Conservation (phyloP, 2,888 invertebrate species). For the Agrotis segetum region DNA sequence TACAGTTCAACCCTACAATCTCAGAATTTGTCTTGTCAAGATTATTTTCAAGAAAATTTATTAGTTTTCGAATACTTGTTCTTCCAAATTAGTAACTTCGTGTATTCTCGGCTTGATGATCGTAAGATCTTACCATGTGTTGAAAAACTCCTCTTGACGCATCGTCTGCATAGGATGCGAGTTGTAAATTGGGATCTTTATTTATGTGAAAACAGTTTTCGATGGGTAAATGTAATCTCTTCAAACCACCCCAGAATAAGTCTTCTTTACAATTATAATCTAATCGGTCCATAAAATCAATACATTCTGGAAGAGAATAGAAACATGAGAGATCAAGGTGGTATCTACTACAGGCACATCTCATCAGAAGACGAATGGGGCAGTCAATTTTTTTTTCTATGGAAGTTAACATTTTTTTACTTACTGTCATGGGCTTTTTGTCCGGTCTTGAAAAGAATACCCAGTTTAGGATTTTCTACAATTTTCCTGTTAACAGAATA, state of each 20-base stretch:
- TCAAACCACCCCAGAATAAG: no score
- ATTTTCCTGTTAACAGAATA: conserved; percentile 8
- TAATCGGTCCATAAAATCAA: conserved; percentile 23
- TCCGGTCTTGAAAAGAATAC: conserved; percentile 15
- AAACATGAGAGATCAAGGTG: no score
- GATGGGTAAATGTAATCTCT: not conserved
- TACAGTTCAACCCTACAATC: no score
- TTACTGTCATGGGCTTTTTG: conserved; percentile 26
- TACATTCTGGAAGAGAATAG: conserved; percentile 25
- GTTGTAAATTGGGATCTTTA: no score
- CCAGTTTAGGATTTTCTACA: conserved; percentile 5
- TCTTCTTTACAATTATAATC: not conserved
- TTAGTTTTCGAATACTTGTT: no score
- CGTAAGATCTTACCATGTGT: conserved; percentile 9
- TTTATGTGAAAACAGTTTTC: not conserved
- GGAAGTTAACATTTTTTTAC: not conserved
- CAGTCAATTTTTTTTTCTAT: no score
- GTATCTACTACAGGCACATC: no score
- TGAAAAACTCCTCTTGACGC: conserved; percentile 20
- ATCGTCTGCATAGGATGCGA: not conserved
- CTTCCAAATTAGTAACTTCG: no score
- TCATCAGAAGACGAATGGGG: no score
- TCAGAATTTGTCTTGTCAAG: no score
- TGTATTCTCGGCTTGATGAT: no score
- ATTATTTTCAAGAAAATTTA: no score